Percentiles rank a stretch among this genome's conserved stretches.
Evolutionary conservation across 2,797 vertebrate species (phyloP).

Genomic region (Pteronotus mesoamericanus): DNA sequence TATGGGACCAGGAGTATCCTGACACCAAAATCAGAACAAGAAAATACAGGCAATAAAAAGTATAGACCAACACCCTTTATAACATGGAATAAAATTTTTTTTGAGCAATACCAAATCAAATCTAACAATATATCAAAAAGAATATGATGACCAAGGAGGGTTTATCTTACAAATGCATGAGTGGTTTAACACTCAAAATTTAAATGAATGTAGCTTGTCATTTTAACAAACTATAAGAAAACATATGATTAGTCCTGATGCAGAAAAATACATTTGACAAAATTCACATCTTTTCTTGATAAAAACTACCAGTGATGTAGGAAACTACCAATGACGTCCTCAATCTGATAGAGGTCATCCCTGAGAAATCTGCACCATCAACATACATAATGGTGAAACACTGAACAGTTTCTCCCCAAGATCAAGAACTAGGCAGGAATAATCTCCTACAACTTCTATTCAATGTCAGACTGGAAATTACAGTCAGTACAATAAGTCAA

Average conservation of each 20-base stretch:
- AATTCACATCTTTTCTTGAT: neutral
- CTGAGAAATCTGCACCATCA: neutral
- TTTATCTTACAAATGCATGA: neutral
- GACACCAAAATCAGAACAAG: neutral
- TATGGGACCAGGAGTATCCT: neutral
- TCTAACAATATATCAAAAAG: neutral
- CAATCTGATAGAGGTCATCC: neutral
- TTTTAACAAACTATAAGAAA: neutral
- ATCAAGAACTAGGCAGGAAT: neutral
- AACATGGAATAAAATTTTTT: neutral
- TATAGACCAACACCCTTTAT: neutral
- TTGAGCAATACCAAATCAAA: neutral
- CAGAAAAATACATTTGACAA: neutral
- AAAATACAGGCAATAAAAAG: neutral
- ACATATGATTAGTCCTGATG: neutral
- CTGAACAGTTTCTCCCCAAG: no score
- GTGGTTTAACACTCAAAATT: neutral
- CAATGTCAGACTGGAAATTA: neutral
- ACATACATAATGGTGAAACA: neutral
- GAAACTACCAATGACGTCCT: neutral
- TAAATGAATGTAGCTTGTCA: neutral
- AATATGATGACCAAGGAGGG: neutral
- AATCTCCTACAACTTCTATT: neutral
- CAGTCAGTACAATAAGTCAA: neutral
- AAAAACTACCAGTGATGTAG: neutral